A percentile compares a stretch with the other conserved stretches of the same genome.
phyloP scores from a whole-genome alignment of 2,113 vertebrate species.

The Aldabrachelys gigantea region DNA sequence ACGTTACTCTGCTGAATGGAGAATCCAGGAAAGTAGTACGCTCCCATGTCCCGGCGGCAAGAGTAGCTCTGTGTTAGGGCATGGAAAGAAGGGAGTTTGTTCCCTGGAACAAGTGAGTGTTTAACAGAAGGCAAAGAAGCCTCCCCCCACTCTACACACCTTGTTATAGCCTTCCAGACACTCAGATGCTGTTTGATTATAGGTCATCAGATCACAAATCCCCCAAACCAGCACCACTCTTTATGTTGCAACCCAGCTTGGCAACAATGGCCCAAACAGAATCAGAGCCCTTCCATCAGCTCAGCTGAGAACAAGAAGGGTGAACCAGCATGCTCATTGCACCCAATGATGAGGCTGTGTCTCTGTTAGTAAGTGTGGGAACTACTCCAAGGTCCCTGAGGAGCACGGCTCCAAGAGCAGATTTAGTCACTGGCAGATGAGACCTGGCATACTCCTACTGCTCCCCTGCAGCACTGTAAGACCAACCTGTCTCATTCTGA shows the following conservation, averaged over 20 bases:
- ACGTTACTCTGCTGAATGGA: background rate
- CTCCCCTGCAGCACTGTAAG: background rate
- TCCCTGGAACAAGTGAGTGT: background rate
- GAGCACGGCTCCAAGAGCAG: constrained; percentile 25
- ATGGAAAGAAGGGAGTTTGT: background rate
- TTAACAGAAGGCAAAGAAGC: background rate
- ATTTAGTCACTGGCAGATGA: constrained; percentile 50
- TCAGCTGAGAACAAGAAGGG: background rate
- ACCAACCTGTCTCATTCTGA: background rate
- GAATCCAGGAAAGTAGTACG: background rate
- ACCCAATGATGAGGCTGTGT: background rate
- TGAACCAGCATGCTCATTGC: background rate
- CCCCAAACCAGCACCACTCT: background rate
- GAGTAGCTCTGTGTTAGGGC: background rate
- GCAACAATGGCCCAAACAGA: background rate
- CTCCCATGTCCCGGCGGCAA: background rate
- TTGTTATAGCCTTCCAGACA: background rate
- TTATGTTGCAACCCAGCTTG: background rate
- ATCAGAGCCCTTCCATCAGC: background rate
- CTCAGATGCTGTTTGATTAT: background rate
- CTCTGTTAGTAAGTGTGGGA: background rate
- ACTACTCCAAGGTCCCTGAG: background rate
- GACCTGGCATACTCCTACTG: constrained; percentile 42
- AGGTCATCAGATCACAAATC: background rate
- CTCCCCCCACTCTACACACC: background rate